Evolutionary conservation across 2,888 invertebrate species (phyloP).

Genomic region (Aradus depressus): DNA sequence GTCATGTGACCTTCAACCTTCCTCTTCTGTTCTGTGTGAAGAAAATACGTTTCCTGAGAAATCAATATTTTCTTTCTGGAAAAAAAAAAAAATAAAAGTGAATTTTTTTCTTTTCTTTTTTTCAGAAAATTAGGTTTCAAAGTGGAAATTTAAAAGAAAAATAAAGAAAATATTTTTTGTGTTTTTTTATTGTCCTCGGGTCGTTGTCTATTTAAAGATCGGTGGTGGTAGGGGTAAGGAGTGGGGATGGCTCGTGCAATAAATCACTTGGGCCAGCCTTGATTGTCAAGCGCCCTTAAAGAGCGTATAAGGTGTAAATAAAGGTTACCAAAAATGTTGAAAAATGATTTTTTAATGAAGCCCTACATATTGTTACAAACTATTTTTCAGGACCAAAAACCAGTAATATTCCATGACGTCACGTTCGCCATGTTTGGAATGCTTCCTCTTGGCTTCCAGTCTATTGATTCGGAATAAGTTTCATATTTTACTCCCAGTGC

Average conservation of each 20-base stretch:
- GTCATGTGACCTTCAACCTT: too few species aligned
- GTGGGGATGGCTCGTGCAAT: constrained; percentile 15
- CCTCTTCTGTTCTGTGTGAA: too few species aligned
- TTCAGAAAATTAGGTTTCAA: too few species aligned
- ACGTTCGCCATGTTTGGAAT: constrained; percentile 15
- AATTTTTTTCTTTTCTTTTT: too few species aligned
- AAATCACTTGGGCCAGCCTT: constrained; percentile 12
- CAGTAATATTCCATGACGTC: constrained; percentile 17
- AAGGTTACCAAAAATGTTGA: neutral
- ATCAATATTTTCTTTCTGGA: too few species aligned
- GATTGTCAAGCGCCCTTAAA: constrained; percentile 15
- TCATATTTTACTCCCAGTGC: too few species aligned
- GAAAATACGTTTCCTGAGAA: too few species aligned
- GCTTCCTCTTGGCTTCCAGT: constrained; percentile 1
- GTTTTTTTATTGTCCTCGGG: too few species aligned
- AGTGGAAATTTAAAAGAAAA: too few species aligned
- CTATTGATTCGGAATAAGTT: constrained; percentile 10
- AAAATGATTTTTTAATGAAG: constrained; percentile 1
- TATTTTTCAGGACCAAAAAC: neutral
- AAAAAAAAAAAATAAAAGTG: too few species aligned
- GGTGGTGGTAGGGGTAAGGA: constrained; percentile 11
- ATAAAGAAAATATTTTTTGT: too few species aligned
- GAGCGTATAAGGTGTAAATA: neutral
- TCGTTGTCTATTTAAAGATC: too few species aligned
- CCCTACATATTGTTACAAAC: constrained; percentile 3